Percentiles rank a stretch among this genome's conserved stretches.
Conservation (phyloP, 1,140 invertebrate genomes). For the Procambarus virginalis region DNA sequence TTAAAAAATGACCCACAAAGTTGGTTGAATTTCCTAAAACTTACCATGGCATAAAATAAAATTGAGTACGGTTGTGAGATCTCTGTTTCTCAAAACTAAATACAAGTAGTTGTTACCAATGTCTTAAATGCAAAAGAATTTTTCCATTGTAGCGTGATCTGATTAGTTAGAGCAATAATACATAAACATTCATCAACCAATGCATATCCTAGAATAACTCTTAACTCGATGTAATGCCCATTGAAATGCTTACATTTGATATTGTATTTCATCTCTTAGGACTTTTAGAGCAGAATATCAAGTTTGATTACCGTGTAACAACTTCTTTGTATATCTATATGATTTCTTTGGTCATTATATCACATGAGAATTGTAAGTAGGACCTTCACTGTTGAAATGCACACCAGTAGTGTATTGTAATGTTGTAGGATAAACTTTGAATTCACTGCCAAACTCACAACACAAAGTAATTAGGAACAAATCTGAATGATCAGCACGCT, state of each 20-base stretch:
- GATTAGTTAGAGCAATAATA: slow-evolving; percentile 66
- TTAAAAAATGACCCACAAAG: background rate
- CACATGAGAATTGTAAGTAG: slow-evolving; percentile 48
- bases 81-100: slow-evolving; percentile 24
- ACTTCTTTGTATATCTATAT: slow-evolving; percentile 46
- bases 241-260: slow-evolving; percentile 60
- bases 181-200: slow-evolving; percentile 61
- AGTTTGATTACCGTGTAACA: slow-evolving; percentile 54
- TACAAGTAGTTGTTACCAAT: slow-evolving; percentile 44
- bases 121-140: slow-evolving; percentile 56
- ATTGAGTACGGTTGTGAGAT: slow-evolving; percentile 52
- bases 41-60: background rate
- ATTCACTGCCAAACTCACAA: slow-evolving; percentile 54
- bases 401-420: slow-evolving; percentile 50
- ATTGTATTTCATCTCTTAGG: slow-evolving; percentile 56
- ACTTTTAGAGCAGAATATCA: slow-evolving; percentile 45
- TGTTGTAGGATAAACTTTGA: slow-evolving; percentile 47
- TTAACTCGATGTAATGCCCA: slow-evolving; percentile 61
- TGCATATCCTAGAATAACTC: slow-evolving; percentile 66
- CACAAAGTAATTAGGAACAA: slow-evolving; percentile 41
- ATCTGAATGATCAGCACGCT: slow-evolving; percentile 43
- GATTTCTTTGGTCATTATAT: slow-evolving; percentile 65
- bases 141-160: slow-evolving; percentile 54
- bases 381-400: slow-evolving; percentile 61
- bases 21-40: background rate